Conservation (phyloP, 2,113 vertebrate species). For the Casuarius casuarius region DNA sequence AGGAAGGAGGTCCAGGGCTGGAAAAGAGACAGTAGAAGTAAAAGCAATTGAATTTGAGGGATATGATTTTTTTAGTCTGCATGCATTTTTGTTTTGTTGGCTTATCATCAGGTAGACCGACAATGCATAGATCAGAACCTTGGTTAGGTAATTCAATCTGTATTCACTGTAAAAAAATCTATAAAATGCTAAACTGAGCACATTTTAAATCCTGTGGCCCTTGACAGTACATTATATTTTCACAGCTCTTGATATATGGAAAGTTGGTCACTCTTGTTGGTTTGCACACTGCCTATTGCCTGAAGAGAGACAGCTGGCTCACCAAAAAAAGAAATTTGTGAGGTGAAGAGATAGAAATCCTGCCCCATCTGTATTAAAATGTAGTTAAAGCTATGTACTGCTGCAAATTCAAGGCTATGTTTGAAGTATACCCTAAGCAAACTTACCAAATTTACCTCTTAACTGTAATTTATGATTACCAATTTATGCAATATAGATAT, state of each 20-base stretch:
- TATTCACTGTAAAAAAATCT: neutral
- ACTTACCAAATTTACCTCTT: neutral
- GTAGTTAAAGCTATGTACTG: neutral
- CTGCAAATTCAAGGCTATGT: neutral
- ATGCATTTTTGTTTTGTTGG: neutral
- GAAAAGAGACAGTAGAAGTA: neutral
- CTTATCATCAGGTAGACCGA: neutral
- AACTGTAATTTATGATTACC: neutral
- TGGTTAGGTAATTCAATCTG: neutral
- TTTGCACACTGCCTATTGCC: neutral
- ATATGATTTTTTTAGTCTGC: neutral
- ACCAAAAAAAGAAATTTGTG: neutral
- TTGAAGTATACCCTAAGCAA: neutral
- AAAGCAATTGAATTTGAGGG: neutral
- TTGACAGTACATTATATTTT: neutral
- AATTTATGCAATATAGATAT: neutral
- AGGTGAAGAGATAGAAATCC: neutral
- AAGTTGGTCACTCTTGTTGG: neutral
- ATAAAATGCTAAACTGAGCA: neutral
- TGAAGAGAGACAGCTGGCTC: neutral
- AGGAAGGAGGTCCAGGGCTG: neutral
- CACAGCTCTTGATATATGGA: neutral
- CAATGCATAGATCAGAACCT: neutral
- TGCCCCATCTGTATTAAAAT: neutral
- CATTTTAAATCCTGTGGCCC: neutral